Base-by-base conservation (phyloP, 2,888 invertebrate species). In the Formica aserva region DNA sequence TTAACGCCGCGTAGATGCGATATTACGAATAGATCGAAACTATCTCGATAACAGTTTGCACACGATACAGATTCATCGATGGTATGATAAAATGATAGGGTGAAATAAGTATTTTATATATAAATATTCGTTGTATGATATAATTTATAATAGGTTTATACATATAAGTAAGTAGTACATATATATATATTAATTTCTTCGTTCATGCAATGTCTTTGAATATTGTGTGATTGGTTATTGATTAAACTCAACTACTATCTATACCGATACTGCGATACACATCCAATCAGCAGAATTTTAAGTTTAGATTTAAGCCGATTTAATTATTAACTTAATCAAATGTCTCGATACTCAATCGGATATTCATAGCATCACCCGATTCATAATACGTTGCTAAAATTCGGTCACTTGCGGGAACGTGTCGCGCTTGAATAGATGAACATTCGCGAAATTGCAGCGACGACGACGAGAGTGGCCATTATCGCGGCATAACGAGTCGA, bases 401-500 rank as follows among this genome's bases (percentile, higher is more conserved):
- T 63, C 63, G 63, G 77, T 38, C 66, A 80, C 13, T 66, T 67
- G 62, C 57, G 78, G 32, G 67, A 66, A 15, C 69, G 85, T 83
- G 75, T 48, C 78, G 75, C 63, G 83, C 83, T 52, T 82, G 87
- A 63, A 84, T 78, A 86, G 86, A 85, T 32, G 60, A 32, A 52
- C 55, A 72, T 71, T 80, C 60, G 78, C 72, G 72, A 80, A 72
- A 78, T 78, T 78, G 45, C 48, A 60, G 72, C 26, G 60, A 55
- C 86, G 87, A 83, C 83, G 85, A 84, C 81, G 86, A 15, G 63
- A 41, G 26, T 57, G 11, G 18, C 65, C 78, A 71, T 60, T 86
- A 90, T 89, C 88, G 82, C 86, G 88, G 85, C 85, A 87, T 87
- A 90, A 89, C 90, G 90, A 89, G 89, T 90, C 83, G 71, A 85